Percentiles rank a stretch among this genome's conserved stretches.
Evolutionary conservation across 2,797 vertebrate genomes (phyloP).

Genomic region (Pseudomugil gertrudae): DNA sequence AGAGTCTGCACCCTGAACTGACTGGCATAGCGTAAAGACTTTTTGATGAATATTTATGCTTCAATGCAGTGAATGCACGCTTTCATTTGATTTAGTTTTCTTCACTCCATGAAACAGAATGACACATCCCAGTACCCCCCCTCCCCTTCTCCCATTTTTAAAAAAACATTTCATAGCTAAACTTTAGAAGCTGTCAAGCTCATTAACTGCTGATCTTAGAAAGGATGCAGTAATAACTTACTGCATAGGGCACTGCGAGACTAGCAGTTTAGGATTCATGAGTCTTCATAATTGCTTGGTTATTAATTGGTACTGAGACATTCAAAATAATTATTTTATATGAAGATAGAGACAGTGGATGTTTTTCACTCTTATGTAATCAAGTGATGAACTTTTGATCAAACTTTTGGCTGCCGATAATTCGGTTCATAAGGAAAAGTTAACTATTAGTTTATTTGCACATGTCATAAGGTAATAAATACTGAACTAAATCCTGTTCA

Average conservation of each 20-base stretch:
- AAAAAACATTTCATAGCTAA: too few relatives aligned
- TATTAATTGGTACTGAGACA: slow-evolving; percentile 61
- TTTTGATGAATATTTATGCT: slow-evolving; percentile 59
- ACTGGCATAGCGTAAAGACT: slow-evolving; percentile 29
- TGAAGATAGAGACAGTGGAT: slow-evolving; percentile 37
- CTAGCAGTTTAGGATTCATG: slow-evolving; percentile 65
- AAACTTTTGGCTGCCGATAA: slow-evolving; percentile 2
- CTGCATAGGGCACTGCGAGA: slow-evolving; percentile 38
- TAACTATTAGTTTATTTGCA: slow-evolving; percentile 20
- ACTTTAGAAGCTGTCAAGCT: slow-evolving; percentile 53
- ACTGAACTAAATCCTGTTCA: background rate
- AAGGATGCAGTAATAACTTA: slow-evolving; percentile 45
- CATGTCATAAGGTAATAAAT: background rate
- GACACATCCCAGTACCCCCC: background rate
- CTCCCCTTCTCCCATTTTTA: slow-evolving; percentile 16
- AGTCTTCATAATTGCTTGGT: slow-evolving; percentile 60
- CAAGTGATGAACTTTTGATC: slow-evolving; percentile 11
- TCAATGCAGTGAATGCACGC: slow-evolving; percentile 13
- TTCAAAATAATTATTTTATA: slow-evolving; percentile 40
- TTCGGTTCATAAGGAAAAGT: slow-evolving; percentile 10
- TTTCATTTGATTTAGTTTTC: slow-evolving; percentile 35
- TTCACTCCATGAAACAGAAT: slow-evolving; percentile 6
- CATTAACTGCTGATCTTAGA: slow-evolving; percentile 60
- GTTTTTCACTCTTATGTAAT: slow-evolving; percentile 34
- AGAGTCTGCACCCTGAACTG: slow-evolving; percentile 26